Evolutionary conservation across 2,888 invertebrate species (phyloP).

Genomic region (Scaptomyza polygonia): DNA sequence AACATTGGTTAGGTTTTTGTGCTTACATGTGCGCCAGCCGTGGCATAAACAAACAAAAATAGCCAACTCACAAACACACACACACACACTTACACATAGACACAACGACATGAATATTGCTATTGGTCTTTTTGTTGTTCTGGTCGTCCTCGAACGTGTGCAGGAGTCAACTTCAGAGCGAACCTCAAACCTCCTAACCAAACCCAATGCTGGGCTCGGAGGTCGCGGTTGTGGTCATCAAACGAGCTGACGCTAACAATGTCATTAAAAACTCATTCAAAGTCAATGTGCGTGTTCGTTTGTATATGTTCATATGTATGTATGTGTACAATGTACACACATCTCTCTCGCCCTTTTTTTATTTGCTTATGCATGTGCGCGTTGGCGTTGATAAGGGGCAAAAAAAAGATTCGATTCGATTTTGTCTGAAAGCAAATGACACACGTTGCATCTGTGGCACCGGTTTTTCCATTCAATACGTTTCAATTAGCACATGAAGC

Average conservation of each 20-base stretch:
- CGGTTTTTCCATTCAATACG: slow-evolving; percentile 44
- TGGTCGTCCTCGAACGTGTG: slow-evolving; percentile 50
- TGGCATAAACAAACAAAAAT: slow-evolving; percentile 65
- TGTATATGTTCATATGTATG: not conserved
- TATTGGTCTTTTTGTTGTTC: slow-evolving; percentile 12
- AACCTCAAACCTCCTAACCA: not conserved
- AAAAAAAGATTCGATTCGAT: slow-evolving; percentile 17
- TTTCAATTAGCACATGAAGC: slow-evolving; percentile 45
- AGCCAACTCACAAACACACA: slow-evolving; percentile 41
- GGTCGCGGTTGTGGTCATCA: slow-evolving; percentile 54
- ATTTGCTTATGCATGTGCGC: too few relatives aligned
- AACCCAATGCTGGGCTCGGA: slow-evolving; percentile 13
- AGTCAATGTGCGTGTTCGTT: slow-evolving; percentile 53
- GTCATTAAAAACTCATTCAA: slow-evolving; percentile 78
- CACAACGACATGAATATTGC: slow-evolving; percentile 3
- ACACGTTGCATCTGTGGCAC: slow-evolving; percentile 21
- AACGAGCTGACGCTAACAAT: slow-evolving; percentile 64
- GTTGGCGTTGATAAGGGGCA: slow-evolving; percentile 33
- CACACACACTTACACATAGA: not conserved
- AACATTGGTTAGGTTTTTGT: slow-evolving; percentile 48
- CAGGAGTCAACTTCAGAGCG: slow-evolving; percentile 34
- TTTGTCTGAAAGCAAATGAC: slow-evolving; percentile 18
- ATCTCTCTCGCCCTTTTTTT: not conserved
- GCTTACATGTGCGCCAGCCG: slow-evolving; percentile 57
- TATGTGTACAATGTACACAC: not conserved